Evolutionary conservation across 2,797 vertebrate species (phyloP).

Genomic region (Ataeniobius toweri): DNA sequence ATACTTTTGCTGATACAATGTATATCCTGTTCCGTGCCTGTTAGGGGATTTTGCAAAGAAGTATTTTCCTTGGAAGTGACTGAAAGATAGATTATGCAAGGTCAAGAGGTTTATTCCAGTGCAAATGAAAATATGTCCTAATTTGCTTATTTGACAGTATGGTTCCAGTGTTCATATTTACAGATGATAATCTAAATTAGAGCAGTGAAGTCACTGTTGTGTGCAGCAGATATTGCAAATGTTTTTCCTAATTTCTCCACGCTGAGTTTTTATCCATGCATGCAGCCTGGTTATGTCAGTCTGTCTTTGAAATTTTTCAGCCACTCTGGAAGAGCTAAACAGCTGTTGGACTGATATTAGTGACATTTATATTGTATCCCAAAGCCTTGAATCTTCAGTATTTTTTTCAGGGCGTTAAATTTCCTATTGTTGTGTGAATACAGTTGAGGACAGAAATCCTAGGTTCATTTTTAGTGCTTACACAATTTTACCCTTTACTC

Average conservation of each 20-base stretch:
- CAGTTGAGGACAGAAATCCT: no score
- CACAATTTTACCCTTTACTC: no score
- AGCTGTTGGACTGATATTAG: neutral
- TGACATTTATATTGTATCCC: neutral
- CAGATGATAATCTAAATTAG: neutral
- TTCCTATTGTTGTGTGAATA: no score
- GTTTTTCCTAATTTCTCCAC: conserved; percentile 1
- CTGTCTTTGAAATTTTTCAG: neutral
- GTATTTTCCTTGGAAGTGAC: conserved; percentile 13
- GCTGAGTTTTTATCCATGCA: neutral
- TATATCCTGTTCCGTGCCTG: neutral
- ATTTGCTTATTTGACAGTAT: conserved; percentile 30
- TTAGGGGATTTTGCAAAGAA: conserved; percentile 19
- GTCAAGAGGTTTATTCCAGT: conserved; percentile 8
- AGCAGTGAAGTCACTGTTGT: conserved; percentile 11
- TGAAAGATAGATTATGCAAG: conserved; percentile 26
- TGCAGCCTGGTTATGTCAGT: neutral
- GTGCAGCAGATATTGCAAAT: conserved; percentile 16
- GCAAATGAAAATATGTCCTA: conserved; percentile 13
- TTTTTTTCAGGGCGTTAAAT: no score
- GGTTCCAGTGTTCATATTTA: conserved; percentile 8
- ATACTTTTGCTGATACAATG: neutral
- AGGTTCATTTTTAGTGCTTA: no score
- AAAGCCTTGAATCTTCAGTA: neutral
- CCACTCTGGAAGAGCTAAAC: neutral